These are phyloP conservation scores for Lithophane leautieri DNA, from an alignment of 2,888 invertebrate species.

Conservation along the genomic window DNA sequence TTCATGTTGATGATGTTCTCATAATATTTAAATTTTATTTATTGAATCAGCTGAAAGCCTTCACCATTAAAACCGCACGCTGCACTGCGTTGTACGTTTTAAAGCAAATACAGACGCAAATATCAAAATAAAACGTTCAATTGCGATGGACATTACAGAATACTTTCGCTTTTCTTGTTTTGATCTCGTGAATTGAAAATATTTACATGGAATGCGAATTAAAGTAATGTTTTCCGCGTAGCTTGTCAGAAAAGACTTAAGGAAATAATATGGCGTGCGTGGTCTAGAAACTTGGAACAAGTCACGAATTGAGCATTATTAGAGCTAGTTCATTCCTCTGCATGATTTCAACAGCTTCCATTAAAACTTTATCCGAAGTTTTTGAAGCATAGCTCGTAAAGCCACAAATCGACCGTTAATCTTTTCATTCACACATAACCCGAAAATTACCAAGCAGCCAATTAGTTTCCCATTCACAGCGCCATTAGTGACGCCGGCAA, in stretches of 20 bases:
- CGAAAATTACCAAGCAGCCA: slow-evolving; percentile 51
- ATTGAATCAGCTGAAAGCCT: slow-evolving; percentile 53
- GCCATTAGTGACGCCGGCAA: slow-evolving; percentile 62
- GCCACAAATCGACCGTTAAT: slow-evolving; percentile 34
- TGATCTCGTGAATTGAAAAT: slow-evolving; percentile 40
- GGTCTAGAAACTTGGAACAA: slow-evolving; percentile 18
- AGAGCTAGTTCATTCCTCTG: slow-evolving; percentile 20
- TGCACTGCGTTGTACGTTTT: neutral
- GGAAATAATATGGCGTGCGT: slow-evolving; percentile 24
- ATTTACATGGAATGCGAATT: slow-evolving; percentile 50
- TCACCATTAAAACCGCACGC: slow-evolving; percentile 14
- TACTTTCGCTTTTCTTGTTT: slow-evolving; percentile 51
- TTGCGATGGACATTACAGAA: slow-evolving; percentile 26
- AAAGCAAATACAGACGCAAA: slow-evolving; percentile 41
- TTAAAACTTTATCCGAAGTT: slow-evolving; percentile 15
- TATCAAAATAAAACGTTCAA: slow-evolving; percentile 33
- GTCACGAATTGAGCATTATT: slow-evolving; percentile 38
- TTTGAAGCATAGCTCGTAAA: slow-evolving; percentile 20
- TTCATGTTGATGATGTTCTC: slow-evolving; percentile 44
- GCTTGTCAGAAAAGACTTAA: slow-evolving; percentile 37
- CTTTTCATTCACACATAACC: slow-evolving; percentile 57
- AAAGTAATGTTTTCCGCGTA: slow-evolving; percentile 28
- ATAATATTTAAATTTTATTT: slow-evolving; percentile 53
- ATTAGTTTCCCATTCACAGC: slow-evolving; percentile 65
- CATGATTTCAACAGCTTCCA: slow-evolving; percentile 33